phyloP scores from a whole-genome alignment of 2,113 vertebrate species.

The Mirounga angustirostris region DNA sequence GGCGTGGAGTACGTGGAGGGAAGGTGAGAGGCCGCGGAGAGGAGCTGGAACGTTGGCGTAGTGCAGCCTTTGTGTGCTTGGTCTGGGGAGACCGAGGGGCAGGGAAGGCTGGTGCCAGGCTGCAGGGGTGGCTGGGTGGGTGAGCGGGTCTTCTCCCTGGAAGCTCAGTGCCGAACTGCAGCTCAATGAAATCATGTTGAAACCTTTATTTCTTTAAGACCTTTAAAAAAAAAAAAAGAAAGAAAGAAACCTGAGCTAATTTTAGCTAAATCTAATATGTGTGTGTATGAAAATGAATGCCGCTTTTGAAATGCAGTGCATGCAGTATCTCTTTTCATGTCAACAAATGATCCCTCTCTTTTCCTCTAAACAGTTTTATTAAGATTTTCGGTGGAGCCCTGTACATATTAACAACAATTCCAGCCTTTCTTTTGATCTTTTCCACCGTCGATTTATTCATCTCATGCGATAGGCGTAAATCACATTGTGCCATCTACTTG shows the following conservation, averaged over 20 bases:
- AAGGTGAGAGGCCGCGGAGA: not conserved
- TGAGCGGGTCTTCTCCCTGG: not conserved
- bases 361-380: constrained; percentile 79
- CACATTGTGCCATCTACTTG: constrained; percentile 46
- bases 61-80: not conserved
- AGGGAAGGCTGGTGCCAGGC: not conserved
- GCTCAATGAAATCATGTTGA: constrained; percentile 54
- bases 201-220: constrained; percentile 67
- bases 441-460: constrained; percentile 19
- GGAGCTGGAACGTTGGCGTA: not conserved
- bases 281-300: constrained; percentile 69
- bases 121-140: not conserved
- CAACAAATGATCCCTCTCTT: constrained; percentile 79
- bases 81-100: not conserved
- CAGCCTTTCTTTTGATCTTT: constrained; percentile 77
- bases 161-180: not conserved
- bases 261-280: constrained; percentile 74
- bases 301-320: constrained; percentile 74
- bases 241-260: constrained; percentile 69
- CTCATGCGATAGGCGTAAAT: constrained; percentile 71
- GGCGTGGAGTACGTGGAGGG: not conserved
- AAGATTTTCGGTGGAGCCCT: constrained; percentile 72
- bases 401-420: constrained; percentile 57
- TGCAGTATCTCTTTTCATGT: constrained; percentile 72
- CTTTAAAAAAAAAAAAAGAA: not conserved